Conservation (phyloP, 2,797 vertebrate genomes). For the Potorous gilbertii region DNA sequence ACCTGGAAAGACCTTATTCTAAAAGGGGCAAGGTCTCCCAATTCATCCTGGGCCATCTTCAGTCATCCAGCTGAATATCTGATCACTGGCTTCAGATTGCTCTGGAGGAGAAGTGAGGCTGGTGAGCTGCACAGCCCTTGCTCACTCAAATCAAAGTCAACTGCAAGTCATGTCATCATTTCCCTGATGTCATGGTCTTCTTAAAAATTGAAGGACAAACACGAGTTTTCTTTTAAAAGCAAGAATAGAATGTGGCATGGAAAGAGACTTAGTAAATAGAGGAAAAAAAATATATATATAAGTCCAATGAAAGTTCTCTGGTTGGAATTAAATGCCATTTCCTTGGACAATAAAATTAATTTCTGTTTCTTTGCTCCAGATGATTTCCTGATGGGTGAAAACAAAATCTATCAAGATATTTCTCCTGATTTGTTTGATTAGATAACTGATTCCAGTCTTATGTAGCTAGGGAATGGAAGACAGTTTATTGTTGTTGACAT, state of each 20-base stretch:
- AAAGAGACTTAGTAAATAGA: slow-evolving; percentile 53
- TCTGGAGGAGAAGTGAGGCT: no score
- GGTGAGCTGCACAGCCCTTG: no score
- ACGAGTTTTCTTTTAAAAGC: slow-evolving; percentile 41
- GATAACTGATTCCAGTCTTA: slow-evolving; percentile 39
- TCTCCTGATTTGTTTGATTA: slow-evolving; percentile 31
- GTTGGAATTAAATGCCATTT: slow-evolving; percentile 65
- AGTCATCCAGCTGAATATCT: no score
- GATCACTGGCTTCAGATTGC: no score
- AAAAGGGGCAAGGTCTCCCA: no score
- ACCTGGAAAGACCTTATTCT: no score
- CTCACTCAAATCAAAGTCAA: no score
- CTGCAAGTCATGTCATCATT: no score
- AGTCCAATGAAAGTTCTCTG: slow-evolving; percentile 26
- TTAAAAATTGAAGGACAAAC: no score
- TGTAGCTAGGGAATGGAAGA: not conserved
- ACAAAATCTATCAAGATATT: slow-evolving; percentile 39
- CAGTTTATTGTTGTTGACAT: not conserved
- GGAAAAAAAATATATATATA: slow-evolving; percentile 31
- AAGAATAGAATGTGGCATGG: slow-evolving; percentile 35
- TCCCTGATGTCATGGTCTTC: no score
- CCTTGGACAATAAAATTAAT: slow-evolving; percentile 67
- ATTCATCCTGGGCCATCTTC: no score
- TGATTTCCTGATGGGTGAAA: slow-evolving; percentile 54
- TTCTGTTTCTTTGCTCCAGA: slow-evolving; percentile 55